Base-by-base conservation (phyloP, 2,888 invertebrate genomes). In the Caenorhabditis panamensis region DNA sequence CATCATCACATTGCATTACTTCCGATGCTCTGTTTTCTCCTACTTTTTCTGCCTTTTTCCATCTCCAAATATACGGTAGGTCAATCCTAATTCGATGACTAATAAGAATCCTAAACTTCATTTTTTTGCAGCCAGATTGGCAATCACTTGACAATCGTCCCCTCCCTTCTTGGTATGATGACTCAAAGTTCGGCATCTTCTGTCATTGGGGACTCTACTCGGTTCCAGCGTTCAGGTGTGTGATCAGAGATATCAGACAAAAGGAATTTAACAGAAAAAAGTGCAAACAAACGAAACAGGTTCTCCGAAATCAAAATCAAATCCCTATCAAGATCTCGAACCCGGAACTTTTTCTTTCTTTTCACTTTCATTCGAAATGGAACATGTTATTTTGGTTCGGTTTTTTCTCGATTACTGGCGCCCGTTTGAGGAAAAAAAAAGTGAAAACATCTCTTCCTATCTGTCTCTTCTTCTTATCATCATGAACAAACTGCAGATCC, bases 401-500 rank as follows among this genome's bases (percentile, higher is more conserved):
- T 59, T 6, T 6, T 59, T 51, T 69, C 47, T 54, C 59, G 49
- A 61, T 69, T 69, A 47, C 59, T 59, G 49, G 56, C 56, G 20
- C 56, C 36, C 24, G 31, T 44, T 28, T 41, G 20, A 4, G 37
- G 58, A n/a, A n/a, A n/a, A n/a, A n/a, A n/a, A 58, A 68, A 68
- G 58, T 58, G 49, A 58, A 68, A 49, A 58, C 47, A 6, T 16
- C 24, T 28, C 31, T 37, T 16, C 41, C 24, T 71, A 37, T 28
- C 36, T 62, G 41, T 24, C 28, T 36, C 20, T 31, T 6, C 8
- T 16, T 37, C 58, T 49, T 68, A 56, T 68, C 16, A 63, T 44
- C n/a, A n/a, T 59, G 22, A n/a, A 36, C 13, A 62, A 63, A n/a
- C 37, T 56, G 37, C 77, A 85, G 87, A 71, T 13, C 96, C 96